Conservation (phyloP, 2,113 vertebrate genomes). For the Entomyzon cyanotis region DNA sequence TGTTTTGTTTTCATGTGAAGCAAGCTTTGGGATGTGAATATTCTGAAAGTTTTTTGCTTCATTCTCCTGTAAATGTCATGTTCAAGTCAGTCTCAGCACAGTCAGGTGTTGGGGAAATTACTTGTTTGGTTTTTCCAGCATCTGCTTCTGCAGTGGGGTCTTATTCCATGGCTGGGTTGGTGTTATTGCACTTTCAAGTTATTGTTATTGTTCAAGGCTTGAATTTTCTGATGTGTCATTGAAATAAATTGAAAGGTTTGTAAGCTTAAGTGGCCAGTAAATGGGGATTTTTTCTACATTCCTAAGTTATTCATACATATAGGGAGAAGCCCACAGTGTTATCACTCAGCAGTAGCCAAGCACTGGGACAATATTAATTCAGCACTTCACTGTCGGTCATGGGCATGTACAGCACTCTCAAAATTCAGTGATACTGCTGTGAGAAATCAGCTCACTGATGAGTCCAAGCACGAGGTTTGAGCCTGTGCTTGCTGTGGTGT, state of each 20-base stretch:
- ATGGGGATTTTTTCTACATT: neutral
- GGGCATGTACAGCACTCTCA: neutral
- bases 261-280: neutral
- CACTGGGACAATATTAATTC: neutral
- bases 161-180: neutral
- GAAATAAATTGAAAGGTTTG: neutral
- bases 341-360: neutral
- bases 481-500: neutral
- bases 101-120: neutral
- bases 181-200: neutral
- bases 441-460: neutral
- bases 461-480: rapidly evolving
- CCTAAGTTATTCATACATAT: rapidly evolving
- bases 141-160: neutral
- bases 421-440: neutral
- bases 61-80: neutral
- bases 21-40: neutral
- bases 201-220: rapidly evolving
- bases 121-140: neutral
- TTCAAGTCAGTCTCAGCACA: neutral
- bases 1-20: neutral
- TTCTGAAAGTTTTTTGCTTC: neutral
- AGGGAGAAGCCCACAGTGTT: neutral
- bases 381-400: neutral
- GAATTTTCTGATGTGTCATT: neutral